Percentiles rank a stretch among this genome's conserved stretches.
Conservation (phyloP, 2,888 invertebrate species). For the Eurois occulta region DNA sequence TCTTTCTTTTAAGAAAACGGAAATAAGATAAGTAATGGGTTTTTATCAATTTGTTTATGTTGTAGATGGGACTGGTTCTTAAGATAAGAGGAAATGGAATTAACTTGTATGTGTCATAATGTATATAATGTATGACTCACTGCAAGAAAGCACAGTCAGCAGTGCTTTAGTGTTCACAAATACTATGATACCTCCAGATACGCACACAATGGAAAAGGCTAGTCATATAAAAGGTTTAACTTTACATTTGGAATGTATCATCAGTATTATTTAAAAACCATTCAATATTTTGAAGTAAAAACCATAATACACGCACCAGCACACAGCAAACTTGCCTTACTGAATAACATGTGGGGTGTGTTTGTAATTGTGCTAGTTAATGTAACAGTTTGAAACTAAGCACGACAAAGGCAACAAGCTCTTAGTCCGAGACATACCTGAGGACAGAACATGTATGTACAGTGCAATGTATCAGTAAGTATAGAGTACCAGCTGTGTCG, state of each 20-base stretch:
- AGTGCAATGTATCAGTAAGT: conserved; percentile 6
- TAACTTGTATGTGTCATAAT: not conserved
- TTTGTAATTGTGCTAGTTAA: not conserved
- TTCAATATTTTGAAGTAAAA: not conserved
- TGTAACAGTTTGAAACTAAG: conserved; percentile 32
- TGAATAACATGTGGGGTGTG: not conserved
- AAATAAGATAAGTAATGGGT: not conserved
- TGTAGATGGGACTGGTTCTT: conserved; percentile 10
- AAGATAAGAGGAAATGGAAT: conserved; percentile 17
- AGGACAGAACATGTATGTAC: conserved; percentile 5
- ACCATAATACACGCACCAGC: conserved; percentile 2
- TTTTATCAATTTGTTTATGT: conserved; percentile 3
- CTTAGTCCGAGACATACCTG: conserved; percentile 55
- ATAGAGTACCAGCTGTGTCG: conserved; percentile 2
- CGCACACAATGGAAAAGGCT: not conserved
- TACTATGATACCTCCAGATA: not conserved
- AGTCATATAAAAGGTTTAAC: conserved; percentile 17
- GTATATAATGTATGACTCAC: conserved; percentile 13
- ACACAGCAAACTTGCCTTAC: conserved; percentile 26
- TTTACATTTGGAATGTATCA: conserved; percentile 6
- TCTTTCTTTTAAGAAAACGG: not conserved
- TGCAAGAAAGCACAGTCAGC: conserved; percentile 17
- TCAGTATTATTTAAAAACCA: not conserved
- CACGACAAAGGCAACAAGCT: conserved; percentile 51
- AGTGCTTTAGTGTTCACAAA: not conserved